A percentile compares a stretch with the other conserved stretches of the same genome.
Conservation (phyloP, 2,113 vertebrate species). For the Apus apus region DNA sequence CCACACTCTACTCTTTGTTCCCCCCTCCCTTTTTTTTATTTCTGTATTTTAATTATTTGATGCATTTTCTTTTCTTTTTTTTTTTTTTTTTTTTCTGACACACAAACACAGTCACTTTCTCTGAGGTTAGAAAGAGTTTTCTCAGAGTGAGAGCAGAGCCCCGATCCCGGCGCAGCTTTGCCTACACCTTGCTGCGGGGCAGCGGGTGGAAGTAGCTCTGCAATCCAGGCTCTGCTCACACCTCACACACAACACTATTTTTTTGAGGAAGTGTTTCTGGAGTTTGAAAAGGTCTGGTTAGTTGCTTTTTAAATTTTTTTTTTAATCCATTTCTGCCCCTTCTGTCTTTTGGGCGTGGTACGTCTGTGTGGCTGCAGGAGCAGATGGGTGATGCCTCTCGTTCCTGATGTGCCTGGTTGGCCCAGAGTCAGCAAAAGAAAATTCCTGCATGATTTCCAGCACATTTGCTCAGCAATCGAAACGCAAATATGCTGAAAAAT, state of each 20-base stretch:
- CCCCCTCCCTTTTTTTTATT: background rate
- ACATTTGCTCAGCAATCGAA: background rate
- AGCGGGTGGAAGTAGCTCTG: background rate
- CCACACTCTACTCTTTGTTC: background rate
- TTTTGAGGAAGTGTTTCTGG: conserved; percentile 55
- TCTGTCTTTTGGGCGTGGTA: background rate
- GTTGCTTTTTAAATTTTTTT: background rate
- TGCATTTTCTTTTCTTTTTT: background rate
- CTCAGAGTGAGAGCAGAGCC: background rate
- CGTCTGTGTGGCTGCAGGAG: background rate
- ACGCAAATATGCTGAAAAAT: background rate
- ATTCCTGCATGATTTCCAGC: background rate
- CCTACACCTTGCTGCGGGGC: background rate
- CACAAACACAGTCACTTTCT: background rate
- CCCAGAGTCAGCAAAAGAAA: background rate
- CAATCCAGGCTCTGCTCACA: background rate
- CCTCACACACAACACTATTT: background rate
- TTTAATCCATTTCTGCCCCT: background rate
- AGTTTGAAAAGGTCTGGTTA: conserved; percentile 19
- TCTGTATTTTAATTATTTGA: background rate
- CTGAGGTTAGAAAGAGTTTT: background rate
- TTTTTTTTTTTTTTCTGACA: background rate
- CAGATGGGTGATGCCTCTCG: background rate
- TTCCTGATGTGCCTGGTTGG: background rate
- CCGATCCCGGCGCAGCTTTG: fast-evolving